These are phyloP conservation scores for Ispidina lecontei DNA, from an alignment of 2,797 vertebrate species.

Conservation along the genomic window DNA sequence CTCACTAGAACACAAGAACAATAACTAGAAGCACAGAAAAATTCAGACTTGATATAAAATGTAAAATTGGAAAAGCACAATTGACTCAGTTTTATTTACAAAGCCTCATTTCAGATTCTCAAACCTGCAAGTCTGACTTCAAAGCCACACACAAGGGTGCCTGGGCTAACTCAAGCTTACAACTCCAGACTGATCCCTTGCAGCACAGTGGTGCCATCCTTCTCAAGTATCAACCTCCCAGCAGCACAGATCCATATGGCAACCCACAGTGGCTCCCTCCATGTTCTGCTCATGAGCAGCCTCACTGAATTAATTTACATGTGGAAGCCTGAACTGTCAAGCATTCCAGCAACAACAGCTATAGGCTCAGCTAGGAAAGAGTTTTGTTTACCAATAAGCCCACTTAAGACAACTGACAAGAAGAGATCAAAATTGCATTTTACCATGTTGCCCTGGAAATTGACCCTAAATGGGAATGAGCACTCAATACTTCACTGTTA, in stretches of 20 bases:
- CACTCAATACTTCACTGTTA: background rate
- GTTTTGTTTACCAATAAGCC: background rate
- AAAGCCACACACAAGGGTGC: background rate
- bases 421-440: background rate
- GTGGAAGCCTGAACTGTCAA: background rate
- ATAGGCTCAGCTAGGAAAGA: background rate
- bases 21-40: background rate
- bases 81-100: background rate
- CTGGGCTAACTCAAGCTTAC: constrained; percentile 12
- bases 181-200: background rate
- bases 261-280: constrained; percentile 48
- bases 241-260: background rate
- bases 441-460: background rate
- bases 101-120: constrained; percentile 4
- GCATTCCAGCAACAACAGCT: background rate
- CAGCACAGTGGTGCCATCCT: constrained; percentile 37
- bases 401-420: background rate
- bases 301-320: background rate
- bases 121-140: background rate
- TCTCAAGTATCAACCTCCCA: background rate
- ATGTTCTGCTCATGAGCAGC: background rate
- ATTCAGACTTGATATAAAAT: background rate
- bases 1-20: background rate
- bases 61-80: background rate
- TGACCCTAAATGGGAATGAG: background rate